These are phyloP conservation scores for Cinclus cinclus DNA, from an alignment of 2,113 vertebrate genomes.

Conservation along the genomic window DNA sequence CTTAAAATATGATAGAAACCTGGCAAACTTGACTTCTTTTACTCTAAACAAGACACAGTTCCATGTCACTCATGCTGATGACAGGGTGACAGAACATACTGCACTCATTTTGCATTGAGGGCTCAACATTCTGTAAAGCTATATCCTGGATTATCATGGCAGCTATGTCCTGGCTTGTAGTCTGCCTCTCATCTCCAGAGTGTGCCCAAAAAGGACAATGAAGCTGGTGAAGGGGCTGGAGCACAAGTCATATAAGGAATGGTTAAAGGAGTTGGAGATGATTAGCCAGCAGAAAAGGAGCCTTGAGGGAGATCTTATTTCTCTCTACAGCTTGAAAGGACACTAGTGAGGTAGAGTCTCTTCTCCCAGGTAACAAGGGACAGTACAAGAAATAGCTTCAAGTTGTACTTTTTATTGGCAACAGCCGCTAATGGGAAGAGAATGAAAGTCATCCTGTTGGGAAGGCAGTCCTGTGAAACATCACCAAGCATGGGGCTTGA, in stretches of 20 bases:
- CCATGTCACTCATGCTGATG: background rate
- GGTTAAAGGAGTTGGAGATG: background rate
- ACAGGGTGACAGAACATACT: background rate
- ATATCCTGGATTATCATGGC: no score
- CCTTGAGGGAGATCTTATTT: background rate
- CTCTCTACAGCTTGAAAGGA: background rate
- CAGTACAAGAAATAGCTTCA: background rate
- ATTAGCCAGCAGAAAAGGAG: background rate
- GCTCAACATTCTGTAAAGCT: background rate
- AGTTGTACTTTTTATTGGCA: background rate
- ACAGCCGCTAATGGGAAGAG: background rate
- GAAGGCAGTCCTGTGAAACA: background rate
- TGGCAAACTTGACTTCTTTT: background rate
- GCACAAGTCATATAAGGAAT: background rate
- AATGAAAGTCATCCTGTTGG: background rate
- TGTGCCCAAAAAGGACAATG: background rate
- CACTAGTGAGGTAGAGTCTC: background rate
- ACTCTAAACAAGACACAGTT: background rate
- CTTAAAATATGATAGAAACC: background rate
- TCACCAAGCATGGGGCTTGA: background rate
- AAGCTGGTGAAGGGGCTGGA: background rate
- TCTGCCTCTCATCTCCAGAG: background rate
- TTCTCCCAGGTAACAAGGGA: background rate
- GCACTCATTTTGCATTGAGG: background rate
- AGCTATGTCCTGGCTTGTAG: background rate